Evolutionary conservation across 1,140 invertebrate species (phyloP).

Genomic region (Dendroctonus ponderosae): DNA sequence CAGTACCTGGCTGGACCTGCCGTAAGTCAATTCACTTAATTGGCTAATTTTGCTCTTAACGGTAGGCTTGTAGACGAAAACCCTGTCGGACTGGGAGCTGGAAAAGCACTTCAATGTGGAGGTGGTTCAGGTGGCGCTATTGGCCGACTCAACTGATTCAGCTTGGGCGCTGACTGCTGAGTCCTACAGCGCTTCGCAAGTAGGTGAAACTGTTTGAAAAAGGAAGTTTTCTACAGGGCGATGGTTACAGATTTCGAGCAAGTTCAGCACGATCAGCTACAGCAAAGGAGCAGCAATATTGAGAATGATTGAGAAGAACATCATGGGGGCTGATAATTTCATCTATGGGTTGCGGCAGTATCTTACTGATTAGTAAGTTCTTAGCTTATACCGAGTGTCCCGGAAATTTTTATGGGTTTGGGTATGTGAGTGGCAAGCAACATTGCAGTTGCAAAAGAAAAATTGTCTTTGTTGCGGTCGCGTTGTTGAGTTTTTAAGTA

Average conservation of each 20-base stretch:
- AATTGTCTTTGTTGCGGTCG: too few species aligned
- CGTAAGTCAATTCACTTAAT: constrained; percentile 49
- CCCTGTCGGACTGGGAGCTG: constrained; percentile 33
- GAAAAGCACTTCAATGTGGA: constrained; percentile 52
- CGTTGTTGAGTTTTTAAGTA: too few species aligned
- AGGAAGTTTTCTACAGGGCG: not conserved
- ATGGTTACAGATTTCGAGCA: constrained; percentile 47
- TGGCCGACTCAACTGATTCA: constrained; percentile 36
- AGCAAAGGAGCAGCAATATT: constrained; percentile 68
- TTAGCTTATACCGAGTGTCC: too few species aligned
- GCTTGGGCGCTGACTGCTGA: constrained; percentile 46
- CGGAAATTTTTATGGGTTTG: too few species aligned
- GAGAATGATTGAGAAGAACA: constrained; percentile 68
- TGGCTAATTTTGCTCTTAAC: not conserved
- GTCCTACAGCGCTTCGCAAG: constrained; percentile 33
- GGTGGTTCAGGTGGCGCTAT: constrained; percentile 50
- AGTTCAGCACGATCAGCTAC: constrained; percentile 62
- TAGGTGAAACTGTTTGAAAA: not conserved
- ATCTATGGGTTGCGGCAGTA: constrained; percentile 59
- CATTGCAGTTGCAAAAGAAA: too few species aligned
- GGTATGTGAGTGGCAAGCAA: too few species aligned
- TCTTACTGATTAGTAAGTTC: constrained; percentile 53
- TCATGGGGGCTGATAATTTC: constrained; percentile 64
- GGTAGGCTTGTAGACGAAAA: constrained; percentile 1
- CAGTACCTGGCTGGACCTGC: constrained; percentile 19